Evolutionary conservation across 2,888 invertebrate species (phyloP).

Genomic region (Microctonus brassicae): DNA sequence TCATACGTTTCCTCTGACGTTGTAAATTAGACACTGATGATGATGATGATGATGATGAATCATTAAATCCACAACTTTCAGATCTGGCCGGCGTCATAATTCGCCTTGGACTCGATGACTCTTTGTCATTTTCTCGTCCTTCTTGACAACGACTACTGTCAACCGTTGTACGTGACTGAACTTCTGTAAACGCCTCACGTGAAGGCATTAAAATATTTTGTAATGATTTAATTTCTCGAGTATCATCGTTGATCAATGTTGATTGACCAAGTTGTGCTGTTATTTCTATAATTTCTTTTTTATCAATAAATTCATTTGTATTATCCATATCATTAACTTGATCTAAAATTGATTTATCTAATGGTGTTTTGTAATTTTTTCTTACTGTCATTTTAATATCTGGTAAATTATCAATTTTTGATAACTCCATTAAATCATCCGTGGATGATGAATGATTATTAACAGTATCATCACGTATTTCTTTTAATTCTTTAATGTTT

Average conservation of each 20-base stretch:
- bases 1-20: conserved; percentile 30
- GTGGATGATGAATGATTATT: background rate
- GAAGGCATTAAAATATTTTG: background rate
- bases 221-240: background rate
- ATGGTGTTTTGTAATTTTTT: background rate
- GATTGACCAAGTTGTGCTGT: conserved; percentile 6
- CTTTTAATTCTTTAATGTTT: conserved; percentile 57
- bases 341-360: background rate
- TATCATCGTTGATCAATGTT: conserved; percentile 12
- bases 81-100: background rate
- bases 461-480: conserved; percentile 40
- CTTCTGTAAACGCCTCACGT: background rate
- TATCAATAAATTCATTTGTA: background rate
- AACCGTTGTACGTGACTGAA: background rate
- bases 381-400: background rate
- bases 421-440: conserved; percentile 14
- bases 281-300: conserved; percentile 11
- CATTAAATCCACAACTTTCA: conserved; percentile 6
- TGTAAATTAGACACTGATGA: conserved; percentile 21
- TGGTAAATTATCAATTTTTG: conserved; percentile 7
- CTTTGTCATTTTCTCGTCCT: conserved; percentile 4
- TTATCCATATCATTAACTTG: background rate
- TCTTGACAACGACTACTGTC: conserved; percentile 3
- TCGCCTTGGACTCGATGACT: background rate
- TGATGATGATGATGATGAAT: background rate